Evolutionary conservation across 2,797 vertebrate genomes (phyloP), one percentile per base, ranked within the genome.

Genomic region (Notolepis coatsorum): DNA sequence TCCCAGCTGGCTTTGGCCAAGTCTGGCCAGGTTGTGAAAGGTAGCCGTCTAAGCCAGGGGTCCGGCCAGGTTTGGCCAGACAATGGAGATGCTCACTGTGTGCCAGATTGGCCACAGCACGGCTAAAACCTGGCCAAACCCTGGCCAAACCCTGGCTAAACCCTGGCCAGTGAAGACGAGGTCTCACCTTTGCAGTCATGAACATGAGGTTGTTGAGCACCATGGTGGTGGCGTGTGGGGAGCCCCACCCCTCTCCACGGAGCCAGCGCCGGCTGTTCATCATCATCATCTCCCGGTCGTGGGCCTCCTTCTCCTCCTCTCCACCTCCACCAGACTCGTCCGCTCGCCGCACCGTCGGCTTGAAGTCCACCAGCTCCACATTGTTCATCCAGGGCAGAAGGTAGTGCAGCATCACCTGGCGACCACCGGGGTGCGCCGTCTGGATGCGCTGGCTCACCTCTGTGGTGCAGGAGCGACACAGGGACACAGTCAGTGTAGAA

Each of bases 191-290:
- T 9, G 98, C 97, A 0, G 98, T 99, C 94, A 99, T 99, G 82
- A 99, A 99, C 96, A 99, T 97, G 39, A 99, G 94, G 75, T 99
- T 99, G 91, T 99, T 99, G 72, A 99, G 90, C 90, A 99, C 96
- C 96, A 99, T 97, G 52, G 96, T 93, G 17, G 98, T 98, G 59
- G 97, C 98, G 38, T 96, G 96, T 0, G 96, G 97, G 3, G 98
- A 99, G 2, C 98, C 98, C 98, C 98, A 99, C 71, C 98, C 98
- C 73, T 98, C 96, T 71, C 98, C 98, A 56, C 93, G 90, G 0
- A 99, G 89, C 98, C 98, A 99, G 50, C 97, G 94, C 3, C 98
- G 91, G 73, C 96, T 98, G 55, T 97, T 99, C 63, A 98, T 93
- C 97, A 98, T 99, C 68, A 97, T 91, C 28, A 95, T 84, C 33